These are phyloP conservation scores for Phenganax subtilis DNA, from an alignment of 92 coral and sea anemone species.

Conservation along the genomic window DNA sequence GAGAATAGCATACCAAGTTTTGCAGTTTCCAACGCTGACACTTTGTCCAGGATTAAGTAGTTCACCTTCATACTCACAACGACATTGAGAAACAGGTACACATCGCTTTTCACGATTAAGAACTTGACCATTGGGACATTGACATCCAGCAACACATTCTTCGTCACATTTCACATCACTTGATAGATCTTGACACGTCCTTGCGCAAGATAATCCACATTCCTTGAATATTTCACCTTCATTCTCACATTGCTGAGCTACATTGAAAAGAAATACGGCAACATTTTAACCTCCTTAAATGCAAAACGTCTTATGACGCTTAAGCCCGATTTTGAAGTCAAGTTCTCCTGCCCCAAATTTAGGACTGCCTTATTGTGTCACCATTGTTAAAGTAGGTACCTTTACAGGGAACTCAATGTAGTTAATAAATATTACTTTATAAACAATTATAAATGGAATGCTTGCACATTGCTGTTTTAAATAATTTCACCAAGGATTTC, in stretches of 20 bases:
- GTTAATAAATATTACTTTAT: no score
- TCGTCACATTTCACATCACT: constrained; percentile 50
- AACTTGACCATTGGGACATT: constrained; percentile 65
- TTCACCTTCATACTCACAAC: constrained; percentile 58
- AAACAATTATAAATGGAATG: no score
- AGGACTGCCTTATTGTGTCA: no score
- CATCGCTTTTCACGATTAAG: constrained; percentile 59
- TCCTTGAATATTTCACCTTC: constrained; percentile 54
- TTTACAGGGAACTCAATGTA: no score
- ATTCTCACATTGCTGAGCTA: constrained; percentile 32
- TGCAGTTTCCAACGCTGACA: constrained; percentile 15
- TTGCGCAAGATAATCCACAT: constrained; percentile 65
- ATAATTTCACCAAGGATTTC: no score
- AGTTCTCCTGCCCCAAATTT: no score
- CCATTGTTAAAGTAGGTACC: no score
- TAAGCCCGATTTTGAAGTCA: no score
- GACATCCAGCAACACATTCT: constrained; percentile 71
- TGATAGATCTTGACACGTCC: constrained; percentile 65
- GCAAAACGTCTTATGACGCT: no score
- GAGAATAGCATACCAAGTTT: neutral
- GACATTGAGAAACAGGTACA: constrained; percentile 61
- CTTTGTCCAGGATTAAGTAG: constrained; percentile 50
- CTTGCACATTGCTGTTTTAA: no score
- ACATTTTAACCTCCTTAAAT: no score
- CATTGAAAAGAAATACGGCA: neutral